Evolutionary conservation across 2,797 vertebrate species (phyloP).

Genomic region (Phrynocephalus forsythii): DNA sequence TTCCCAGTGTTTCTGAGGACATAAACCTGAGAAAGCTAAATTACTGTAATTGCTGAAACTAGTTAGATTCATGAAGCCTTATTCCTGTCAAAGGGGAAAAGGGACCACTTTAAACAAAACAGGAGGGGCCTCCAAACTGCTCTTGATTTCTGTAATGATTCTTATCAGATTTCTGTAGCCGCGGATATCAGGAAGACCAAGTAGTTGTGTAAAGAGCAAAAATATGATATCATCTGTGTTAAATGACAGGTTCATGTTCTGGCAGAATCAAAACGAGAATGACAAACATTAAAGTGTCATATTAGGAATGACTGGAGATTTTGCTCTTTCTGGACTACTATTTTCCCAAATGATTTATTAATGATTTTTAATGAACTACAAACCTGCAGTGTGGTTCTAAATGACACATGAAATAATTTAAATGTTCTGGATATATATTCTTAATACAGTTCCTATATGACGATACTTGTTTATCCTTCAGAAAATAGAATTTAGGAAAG

Average conservation of each 20-base stretch:
- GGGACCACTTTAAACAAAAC: neutral
- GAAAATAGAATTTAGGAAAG: neutral
- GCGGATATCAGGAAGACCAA: conserved; percentile 1
- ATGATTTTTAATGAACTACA: neutral
- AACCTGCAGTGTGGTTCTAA: neutral
- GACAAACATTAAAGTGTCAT: neutral
- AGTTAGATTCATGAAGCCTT: neutral
- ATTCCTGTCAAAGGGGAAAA: neutral
- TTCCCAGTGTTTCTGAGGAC: conserved; percentile 64
- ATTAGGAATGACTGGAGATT: neutral
- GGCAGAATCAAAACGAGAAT: neutral
- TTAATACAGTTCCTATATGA: too few relatives aligned
- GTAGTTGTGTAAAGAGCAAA: neutral
- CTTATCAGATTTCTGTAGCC: conserved; percentile 14
- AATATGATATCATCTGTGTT: neutral
- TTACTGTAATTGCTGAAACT: conserved; percentile 35
- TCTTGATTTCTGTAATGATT: conserved; percentile 19
- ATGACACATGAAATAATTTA: neutral
- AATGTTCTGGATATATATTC: neutral
- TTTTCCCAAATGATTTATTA: neutral
- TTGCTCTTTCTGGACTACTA: neutral
- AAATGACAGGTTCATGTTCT: neutral
- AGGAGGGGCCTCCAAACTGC: neutral
- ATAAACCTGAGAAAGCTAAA: conserved; percentile 63
- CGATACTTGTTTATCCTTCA: neutral